Evolutionary conservation across 2,888 invertebrate genomes (phyloP).

Genomic region (Adelognathus sp.): DNA sequence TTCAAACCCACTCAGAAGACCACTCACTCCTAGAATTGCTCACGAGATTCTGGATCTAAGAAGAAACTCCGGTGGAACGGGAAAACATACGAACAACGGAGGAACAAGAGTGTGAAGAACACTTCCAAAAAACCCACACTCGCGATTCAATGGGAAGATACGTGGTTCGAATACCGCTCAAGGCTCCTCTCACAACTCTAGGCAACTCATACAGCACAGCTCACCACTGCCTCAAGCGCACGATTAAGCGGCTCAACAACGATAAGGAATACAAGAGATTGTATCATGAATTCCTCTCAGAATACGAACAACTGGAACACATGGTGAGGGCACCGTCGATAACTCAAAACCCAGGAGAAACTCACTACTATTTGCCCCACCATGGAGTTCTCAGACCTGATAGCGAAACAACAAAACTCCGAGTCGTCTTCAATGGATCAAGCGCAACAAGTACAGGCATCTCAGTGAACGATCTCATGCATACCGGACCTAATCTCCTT

Average conservation of each 20-base stretch:
- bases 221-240: too few species aligned
- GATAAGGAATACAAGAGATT: not conserved
- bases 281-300: not conserved
- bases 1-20: too few species aligned
- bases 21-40: too few species aligned
- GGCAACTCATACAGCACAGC: too few species aligned
- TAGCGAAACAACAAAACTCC: constrained; percentile 34
- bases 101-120: not conserved
- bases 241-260: too few species aligned
- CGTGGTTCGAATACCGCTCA: too few species aligned
- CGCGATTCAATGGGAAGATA: not conserved
- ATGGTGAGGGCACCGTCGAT: not conserved
- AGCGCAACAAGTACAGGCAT: constrained; percentile 17
- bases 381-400: constrained; percentile 31
- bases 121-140: not conserved
- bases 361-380: constrained; percentile 40
- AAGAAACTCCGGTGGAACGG: too few species aligned
- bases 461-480: constrained; percentile 40
- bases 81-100: too few species aligned
- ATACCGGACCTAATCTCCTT: constrained; percentile 43
- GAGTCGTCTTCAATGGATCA: constrained; percentile 54
- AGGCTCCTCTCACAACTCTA: too few species aligned
- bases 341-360: too few species aligned
- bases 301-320: not conserved
- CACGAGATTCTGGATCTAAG: too few species aligned